Percentiles rank a stretch among this genome's conserved stretches.
These are phyloP conservation scores for Drosophila cardini DNA, from an alignment of 1,140 invertebrate species.

Conservation along the genomic window DNA sequence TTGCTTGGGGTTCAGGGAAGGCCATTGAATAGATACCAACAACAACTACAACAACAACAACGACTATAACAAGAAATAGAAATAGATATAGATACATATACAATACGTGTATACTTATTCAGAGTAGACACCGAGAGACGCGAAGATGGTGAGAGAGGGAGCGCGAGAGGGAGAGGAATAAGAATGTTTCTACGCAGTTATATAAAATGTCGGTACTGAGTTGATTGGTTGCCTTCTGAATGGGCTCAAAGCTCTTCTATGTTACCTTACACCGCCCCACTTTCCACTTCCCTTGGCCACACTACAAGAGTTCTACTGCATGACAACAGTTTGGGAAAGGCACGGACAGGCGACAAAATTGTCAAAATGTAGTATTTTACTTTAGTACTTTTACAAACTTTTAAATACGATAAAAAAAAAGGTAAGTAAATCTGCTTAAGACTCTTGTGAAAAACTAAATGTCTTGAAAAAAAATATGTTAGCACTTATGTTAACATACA, in stretches of 20 bases:
- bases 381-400: not conserved
- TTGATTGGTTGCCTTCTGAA: constrained; percentile 59
- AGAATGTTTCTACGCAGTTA: constrained; percentile 75
- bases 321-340: constrained; percentile 33
- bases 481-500: no score
- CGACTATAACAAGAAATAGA: constrained; percentile 27
- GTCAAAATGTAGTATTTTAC: not conserved
- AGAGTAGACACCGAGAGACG: no score
- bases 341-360: constrained; percentile 47
- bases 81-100: constrained; percentile 10
- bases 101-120: constrained; percentile 1
- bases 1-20: constrained; percentile 38
- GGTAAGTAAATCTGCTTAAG: no score
- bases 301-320: constrained; percentile 15
- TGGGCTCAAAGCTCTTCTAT: constrained; percentile 23
- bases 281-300: constrained; percentile 7
- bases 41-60: constrained; percentile 16
- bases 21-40: constrained; percentile 35
- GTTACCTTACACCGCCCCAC: constrained; percentile 1
- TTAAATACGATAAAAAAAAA: not conserved
- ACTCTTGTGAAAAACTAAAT: no score
- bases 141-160: not conserved
- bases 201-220: constrained; percentile 57
- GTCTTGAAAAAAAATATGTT: no score
- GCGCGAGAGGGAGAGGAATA: constrained; percentile 13